These are phyloP conservation scores for Drosophila persimilis DNA, from an alignment of 1,140 invertebrate species.

Conservation along the genomic window DNA sequence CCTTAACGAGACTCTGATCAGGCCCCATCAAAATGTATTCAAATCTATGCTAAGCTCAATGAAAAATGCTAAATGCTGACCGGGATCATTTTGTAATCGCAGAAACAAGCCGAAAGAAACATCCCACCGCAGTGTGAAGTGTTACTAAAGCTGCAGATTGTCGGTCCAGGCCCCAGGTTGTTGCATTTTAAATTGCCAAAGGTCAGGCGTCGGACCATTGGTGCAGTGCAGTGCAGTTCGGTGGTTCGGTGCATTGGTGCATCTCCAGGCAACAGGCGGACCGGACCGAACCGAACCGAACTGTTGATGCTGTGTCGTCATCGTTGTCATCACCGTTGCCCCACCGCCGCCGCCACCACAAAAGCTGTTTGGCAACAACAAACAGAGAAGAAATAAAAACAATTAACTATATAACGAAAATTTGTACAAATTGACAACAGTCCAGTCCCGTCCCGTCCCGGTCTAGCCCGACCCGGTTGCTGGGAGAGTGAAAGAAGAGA, in stretches of 20 bases:
- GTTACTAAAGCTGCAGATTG: constrained; percentile 32
- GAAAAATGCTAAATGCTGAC: constrained; percentile 65
- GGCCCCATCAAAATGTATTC: constrained; percentile 45
- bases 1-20: constrained; percentile 33
- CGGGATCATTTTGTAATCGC: constrained; percentile 59
- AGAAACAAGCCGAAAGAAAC: constrained; percentile 21
- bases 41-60: constrained; percentile 67
- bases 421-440: constrained; percentile 68
- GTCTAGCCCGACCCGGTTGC: constrained; percentile 10
- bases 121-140: constrained; percentile 6
- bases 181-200: constrained; percentile 75
- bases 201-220: constrained; percentile 44
- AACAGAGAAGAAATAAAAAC: constrained; percentile 36
- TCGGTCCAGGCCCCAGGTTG: background rate
- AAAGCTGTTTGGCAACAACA: constrained; percentile 74
- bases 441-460: too few relatives aligned
- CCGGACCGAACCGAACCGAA: too few relatives aligned
- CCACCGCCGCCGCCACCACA: constrained; percentile 38
- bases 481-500: constrained; percentile 72
- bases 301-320: constrained; percentile 43
- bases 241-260: background rate
- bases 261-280: constrained; percentile 13
- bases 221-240: constrained; percentile 22
- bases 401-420: constrained; percentile 78
- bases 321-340: constrained; percentile 54